Evolutionary conservation across 2,113 vertebrate species (phyloP).

Genomic region (Podarcis raffonei): DNA sequence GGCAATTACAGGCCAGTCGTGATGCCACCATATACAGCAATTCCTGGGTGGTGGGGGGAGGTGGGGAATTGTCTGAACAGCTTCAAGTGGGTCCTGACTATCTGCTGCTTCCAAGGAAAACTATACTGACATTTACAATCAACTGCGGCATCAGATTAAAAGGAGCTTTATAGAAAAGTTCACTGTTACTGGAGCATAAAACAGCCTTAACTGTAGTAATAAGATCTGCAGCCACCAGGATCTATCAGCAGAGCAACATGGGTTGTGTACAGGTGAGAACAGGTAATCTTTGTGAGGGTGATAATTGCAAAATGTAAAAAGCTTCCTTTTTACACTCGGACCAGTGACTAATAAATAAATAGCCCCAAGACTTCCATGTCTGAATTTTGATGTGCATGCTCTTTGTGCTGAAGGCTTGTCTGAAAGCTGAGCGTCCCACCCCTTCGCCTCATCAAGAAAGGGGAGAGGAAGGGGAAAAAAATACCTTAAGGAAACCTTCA

Average conservation of each 20-base stretch:
- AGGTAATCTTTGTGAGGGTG: slow-evolving; percentile 58
- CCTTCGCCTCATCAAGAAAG: not conserved
- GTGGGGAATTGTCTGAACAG: not conserved
- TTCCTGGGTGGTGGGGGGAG: not conserved
- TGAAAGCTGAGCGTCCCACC: slow-evolving; percentile 36
- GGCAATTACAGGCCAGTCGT: too few species aligned
- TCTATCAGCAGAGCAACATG: not conserved
- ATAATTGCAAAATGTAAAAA: slow-evolving; percentile 58
- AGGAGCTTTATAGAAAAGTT: slow-evolving; percentile 59
- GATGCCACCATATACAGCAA: too few species aligned
- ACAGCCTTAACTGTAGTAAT: slow-evolving; percentile 44
- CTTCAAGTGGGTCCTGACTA: not conserved
- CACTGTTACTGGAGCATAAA: slow-evolving; percentile 55
- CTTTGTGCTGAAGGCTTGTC: slow-evolving; percentile 35
- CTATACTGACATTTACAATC: not conserved
- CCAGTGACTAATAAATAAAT: slow-evolving; percentile 55
- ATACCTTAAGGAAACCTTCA: slow-evolving; percentile 48
- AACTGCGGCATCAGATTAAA: not conserved
- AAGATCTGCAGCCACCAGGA: slow-evolving; percentile 44
- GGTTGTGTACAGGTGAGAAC: slow-evolving; percentile 65
- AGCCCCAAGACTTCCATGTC: slow-evolving; percentile 33
- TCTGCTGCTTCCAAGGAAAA: not conserved
- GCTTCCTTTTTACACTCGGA: slow-evolving; percentile 56
- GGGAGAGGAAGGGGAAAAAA: not conserved
- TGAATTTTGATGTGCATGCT: slow-evolving; percentile 37